These are phyloP conservation scores for Pseudomyrmex concolor DNA, from an alignment of 1,140 invertebrate species.

Conservation along the genomic window DNA sequence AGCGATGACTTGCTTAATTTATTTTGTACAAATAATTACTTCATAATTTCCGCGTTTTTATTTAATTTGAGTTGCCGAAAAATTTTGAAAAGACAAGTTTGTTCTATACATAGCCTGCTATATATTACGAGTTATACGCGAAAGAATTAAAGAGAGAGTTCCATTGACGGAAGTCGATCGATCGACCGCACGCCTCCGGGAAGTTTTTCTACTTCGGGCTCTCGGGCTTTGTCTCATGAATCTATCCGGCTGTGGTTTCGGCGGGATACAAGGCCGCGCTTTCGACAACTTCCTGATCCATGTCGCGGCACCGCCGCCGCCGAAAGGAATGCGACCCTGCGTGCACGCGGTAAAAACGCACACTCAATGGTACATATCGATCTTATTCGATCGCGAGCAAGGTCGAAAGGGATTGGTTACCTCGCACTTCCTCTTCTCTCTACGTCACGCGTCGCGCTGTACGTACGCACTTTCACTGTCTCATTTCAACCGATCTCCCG, in stretches of 20 bases:
- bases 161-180: conserved; percentile 26
- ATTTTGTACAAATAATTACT: no score
- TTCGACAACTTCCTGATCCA: conserved; percentile 78
- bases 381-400: conserved; percentile 78
- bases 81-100: not conserved
- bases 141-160: not conserved
- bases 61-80: not conserved
- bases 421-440: conserved; percentile 58
- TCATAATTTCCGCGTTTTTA: no score
- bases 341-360: conserved; percentile 44
- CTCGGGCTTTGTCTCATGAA: conserved; percentile 16
- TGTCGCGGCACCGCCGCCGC: conserved; percentile 39
- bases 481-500: not conserved
- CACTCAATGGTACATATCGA: conserved; percentile 68
- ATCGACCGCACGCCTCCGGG: not conserved
- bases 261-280: conserved; percentile 71
- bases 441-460: conserved; percentile 21
- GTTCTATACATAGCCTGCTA: not conserved
- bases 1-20: no score
- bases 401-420: conserved; percentile 80
- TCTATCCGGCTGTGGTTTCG: conserved; percentile 61
- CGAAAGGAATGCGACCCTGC: conserved; percentile 23
- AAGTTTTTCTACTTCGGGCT: conserved; percentile 2
- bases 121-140: not conserved
- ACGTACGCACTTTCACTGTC: not conserved